Conservation (phyloP, 2,888 invertebrate genomes). For the Drosophila limbata region DNA sequence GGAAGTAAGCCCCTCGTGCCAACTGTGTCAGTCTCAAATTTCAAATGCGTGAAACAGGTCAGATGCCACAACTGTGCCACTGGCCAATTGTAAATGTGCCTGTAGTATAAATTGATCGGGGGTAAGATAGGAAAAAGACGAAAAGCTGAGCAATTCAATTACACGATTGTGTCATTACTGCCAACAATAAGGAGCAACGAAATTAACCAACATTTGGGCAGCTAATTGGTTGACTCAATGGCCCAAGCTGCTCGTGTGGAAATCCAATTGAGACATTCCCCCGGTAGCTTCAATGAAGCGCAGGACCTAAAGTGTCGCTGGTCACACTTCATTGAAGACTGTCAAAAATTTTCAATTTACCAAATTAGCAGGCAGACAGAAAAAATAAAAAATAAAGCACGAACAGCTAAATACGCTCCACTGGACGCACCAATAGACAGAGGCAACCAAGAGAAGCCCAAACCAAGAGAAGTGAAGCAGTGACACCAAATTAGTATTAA, state of each 20-base stretch:
- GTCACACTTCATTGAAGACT: constrained; percentile 78
- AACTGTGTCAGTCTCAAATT: constrained; percentile 73
- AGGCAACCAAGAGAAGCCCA: constrained; percentile 23
- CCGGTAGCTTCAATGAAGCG: constrained; percentile 62
- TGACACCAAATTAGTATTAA: constrained; percentile 69
- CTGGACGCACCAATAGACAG: constrained; percentile 17
- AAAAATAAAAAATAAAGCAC: constrained; percentile 19
- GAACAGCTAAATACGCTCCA: constrained; percentile 26
- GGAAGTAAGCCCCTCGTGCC: constrained; percentile 2
- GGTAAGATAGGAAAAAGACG: not conserved
- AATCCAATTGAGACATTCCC: constrained; percentile 51
- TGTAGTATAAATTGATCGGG: constrained; percentile 3
- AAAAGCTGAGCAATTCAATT: constrained; percentile 67
- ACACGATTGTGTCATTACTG: constrained; percentile 76
- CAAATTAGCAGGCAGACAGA: constrained; percentile 64
- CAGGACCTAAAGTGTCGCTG: constrained; percentile 68
- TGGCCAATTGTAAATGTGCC: constrained; percentile 47
- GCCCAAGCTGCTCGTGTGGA: constrained; percentile 75
- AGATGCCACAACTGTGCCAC: constrained; percentile 60
- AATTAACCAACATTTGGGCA: constrained; percentile 81
- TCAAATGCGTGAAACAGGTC: constrained; percentile 74
- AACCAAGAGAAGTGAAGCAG: constrained; percentile 32
- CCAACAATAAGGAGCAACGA: constrained; percentile 52
- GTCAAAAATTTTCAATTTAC: constrained; percentile 78
- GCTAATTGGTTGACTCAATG: constrained; percentile 78